Evolutionary conservation across 2,113 vertebrate genomes (phyloP).

Genomic region (Equus przewalskii): DNA sequence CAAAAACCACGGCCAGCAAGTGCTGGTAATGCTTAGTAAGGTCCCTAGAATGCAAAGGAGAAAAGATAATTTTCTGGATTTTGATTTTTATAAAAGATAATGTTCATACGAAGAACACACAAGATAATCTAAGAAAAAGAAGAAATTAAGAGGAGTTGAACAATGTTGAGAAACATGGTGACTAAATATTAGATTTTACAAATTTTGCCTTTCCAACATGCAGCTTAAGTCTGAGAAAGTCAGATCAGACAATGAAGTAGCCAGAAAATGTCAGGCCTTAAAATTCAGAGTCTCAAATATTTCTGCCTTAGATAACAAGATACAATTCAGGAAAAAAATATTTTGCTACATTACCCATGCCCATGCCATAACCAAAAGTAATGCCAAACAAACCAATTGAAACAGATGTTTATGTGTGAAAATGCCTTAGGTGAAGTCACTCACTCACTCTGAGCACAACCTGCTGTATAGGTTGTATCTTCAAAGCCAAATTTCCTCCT

Average conservation of each 20-base stretch:
- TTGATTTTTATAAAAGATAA: background rate
- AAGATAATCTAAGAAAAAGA: background rate
- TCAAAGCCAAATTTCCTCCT: background rate
- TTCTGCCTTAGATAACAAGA: background rate
- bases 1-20: background rate
- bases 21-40: background rate
- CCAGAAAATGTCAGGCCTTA: background rate
- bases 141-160: background rate
- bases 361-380: background rate
- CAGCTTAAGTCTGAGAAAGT: background rate
- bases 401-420: background rate
- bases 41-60: background rate
- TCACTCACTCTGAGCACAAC: background rate
- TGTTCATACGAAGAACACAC: background rate
- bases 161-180: background rate
- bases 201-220: background rate
- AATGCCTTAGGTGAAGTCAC: background rate
- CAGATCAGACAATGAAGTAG: background rate
- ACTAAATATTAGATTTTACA: background rate
- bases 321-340: background rate
- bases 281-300: background rate
- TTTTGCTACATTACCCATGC: background rate
- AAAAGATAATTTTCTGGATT: background rate
- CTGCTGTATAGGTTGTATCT: background rate
- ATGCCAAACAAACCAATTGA: too few relatives aligned